Base-by-base conservation (phyloP, 1,140 invertebrate genomes). In the Drosophila pachea region DNA sequence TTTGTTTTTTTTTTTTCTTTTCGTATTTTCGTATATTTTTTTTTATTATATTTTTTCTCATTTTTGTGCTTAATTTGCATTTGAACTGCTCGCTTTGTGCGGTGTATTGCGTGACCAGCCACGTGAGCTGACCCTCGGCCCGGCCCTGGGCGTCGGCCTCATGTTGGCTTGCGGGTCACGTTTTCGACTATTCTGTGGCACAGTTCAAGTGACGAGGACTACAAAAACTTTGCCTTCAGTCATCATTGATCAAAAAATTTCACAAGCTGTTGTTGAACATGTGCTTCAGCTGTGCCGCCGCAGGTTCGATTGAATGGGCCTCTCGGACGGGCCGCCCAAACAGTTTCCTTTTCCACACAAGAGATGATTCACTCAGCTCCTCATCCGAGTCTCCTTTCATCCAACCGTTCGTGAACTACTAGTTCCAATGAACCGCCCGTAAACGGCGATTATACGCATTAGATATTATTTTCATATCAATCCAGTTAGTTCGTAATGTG, bases 11-110 rank as follows among this genome's bases (percentile, higher is more conserved):
- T 33, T 60, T 54, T 7, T 45, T 29, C n/a, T n/a, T n/a, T n/a
- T 22, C 22, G 6, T 11, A 3, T 49, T 32, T 49, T 48, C 35
- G 7, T 47, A 9, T 22, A 40, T 7, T 50, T 43, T 36, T 45
- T 52, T 12, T 36, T 29, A 8, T 52, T 36, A 40, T 6, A 48
- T 7, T 47, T 29, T 22, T 22, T 22, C 3, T 22, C 22, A 22
- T 45, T 45, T 22, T 43, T 45, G 42, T 8, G 65, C 58, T 68
- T 68, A 42, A 73, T 73, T 73, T 73, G 70, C 66, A 73, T 73
- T 73, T 69, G 8, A 29, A 35, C 43, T 45, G 29, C 7, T 50
- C 29, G 49, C 8, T 32, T n/a, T 22, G 22, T 3, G 22, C 22
- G 22, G 36, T 12, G 33, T 29, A 12, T 67, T 71, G 68, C 68